These are phyloP conservation scores for Gracilinanus agilis DNA, from an alignment of 2,113 vertebrate genomes.

Conservation along the genomic window DNA sequence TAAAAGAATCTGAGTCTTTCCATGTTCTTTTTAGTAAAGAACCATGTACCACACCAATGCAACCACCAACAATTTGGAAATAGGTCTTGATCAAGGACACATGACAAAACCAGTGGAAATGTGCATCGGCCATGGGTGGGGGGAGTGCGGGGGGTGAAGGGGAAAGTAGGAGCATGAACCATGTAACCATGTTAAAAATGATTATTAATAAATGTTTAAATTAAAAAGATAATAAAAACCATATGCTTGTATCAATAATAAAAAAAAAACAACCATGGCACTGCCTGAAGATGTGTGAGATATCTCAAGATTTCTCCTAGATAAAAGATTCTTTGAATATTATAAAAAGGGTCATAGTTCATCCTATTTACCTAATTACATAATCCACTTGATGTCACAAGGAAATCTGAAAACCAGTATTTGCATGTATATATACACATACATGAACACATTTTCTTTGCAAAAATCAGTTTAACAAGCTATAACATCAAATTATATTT, in stretches of 20 bases:
- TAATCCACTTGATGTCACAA: constrained; percentile 16
- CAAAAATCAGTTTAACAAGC: constrained; percentile 46
- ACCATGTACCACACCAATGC: no score
- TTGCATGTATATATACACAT: neutral
- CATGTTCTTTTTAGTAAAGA: constrained; percentile 6
- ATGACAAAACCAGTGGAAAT: no score
- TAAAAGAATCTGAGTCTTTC: constrained; percentile 30
- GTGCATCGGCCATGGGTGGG: no score
- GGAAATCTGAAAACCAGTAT: constrained; percentile 7
- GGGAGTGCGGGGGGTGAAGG: no score
- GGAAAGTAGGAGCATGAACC: no score
- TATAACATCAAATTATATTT: constrained; percentile 39
- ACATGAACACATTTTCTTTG: neutral
- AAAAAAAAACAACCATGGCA: constrained; percentile 10
- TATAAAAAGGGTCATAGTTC: neutral
- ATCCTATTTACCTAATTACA: constrained; percentile 28
- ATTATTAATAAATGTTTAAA: no score
- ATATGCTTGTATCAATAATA: no score
- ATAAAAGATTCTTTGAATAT: constrained; percentile 10
- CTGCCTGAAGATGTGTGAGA: neutral
- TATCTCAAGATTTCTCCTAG: neutral
- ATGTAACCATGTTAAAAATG: no score
- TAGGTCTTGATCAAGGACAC: no score
- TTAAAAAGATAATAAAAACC: no score
- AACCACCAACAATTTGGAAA: no score